Evolutionary conservation across 2,797 vertebrate species (phyloP).

Genomic region (Neopelma chrysocephalum): DNA sequence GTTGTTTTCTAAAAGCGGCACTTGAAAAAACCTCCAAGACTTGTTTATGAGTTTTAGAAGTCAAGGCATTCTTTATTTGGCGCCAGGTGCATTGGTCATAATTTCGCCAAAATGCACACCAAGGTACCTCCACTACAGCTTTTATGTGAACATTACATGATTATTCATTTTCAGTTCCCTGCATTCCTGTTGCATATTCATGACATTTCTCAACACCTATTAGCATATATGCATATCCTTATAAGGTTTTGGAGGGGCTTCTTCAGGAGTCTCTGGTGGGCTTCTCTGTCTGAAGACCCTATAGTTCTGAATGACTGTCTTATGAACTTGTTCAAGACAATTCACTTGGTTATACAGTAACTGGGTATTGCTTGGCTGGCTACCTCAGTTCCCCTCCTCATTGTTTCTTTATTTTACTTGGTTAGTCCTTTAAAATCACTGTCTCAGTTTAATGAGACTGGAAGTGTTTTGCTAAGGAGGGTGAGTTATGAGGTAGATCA

Average conservation of each 20-base stretch:
- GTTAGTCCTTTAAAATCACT: too few relatives aligned
- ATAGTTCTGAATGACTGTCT: background rate
- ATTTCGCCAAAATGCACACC: background rate
- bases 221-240: background rate
- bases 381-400: too few relatives aligned
- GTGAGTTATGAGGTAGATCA: too few relatives aligned
- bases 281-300: background rate
- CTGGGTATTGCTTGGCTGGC: background rate
- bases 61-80: too few relatives aligned
- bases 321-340: background rate
- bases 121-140: background rate
- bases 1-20: background rate
- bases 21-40: background rate
- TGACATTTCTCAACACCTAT: too few relatives aligned
- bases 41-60: background rate
- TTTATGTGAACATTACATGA: background rate
- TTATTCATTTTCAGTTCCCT: too few relatives aligned
- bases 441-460: too few relatives aligned
- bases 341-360: background rate
- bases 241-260: background rate
- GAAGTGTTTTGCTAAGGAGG: too few relatives aligned
- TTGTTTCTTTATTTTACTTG: too few relatives aligned
- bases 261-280: background rate
- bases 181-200: too few relatives aligned
- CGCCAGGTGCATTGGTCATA: background rate